Evolutionary conservation across 2,888 invertebrate species (phyloP), one percentile per base, ranked within the genome.

Genomic region (Gandaritis pyraliata): DNA sequence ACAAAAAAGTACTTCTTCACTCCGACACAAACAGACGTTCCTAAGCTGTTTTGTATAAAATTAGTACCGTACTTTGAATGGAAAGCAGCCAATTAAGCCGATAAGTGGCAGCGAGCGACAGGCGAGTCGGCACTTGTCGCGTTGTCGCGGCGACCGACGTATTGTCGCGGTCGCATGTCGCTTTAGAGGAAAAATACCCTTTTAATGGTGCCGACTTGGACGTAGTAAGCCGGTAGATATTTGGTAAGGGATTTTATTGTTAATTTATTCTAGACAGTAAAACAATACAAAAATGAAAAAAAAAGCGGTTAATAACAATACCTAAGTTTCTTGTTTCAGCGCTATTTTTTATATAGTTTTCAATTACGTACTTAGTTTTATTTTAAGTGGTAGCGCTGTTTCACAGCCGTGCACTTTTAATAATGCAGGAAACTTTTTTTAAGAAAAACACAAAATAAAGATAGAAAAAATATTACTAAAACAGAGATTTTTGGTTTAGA

Each of bases 111-210:
- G 54, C 49, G 51, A 53, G 59, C 60, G 71, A 70, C 69, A 68
- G 58, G 43, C 53, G 51, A 55, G 65, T 61, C 65, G 55, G 65
- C 69, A 78, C 78, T 80, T 78, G 83, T 81, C 80, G 77, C 77
- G 80, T 79, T 78, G 82, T 81, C 80, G 78, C 78, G 80, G 79
- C 77, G 78, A 52, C 63, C 77, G 84, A 85, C 82, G 82, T 83
- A 85, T 87, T 86, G 87, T 86, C 78, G 80, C 75, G 76, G 81
- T 80, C 80, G 63, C 58, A 53, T 59, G 70, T 70, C 70, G 81
- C 76, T 81, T 81, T 81, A 74, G 80, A 81, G 73, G 57, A 59
- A 84, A 83, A 84, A 82, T 79, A 79, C 68, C 69, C 72, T 66
- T 82, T 84, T 77, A 78, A 82, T 77, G 65, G 68, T 68, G 74